phyloP scores from a whole-genome alignment of 2,113 vertebrate species.

The Bombycilla garrulus region DNA sequence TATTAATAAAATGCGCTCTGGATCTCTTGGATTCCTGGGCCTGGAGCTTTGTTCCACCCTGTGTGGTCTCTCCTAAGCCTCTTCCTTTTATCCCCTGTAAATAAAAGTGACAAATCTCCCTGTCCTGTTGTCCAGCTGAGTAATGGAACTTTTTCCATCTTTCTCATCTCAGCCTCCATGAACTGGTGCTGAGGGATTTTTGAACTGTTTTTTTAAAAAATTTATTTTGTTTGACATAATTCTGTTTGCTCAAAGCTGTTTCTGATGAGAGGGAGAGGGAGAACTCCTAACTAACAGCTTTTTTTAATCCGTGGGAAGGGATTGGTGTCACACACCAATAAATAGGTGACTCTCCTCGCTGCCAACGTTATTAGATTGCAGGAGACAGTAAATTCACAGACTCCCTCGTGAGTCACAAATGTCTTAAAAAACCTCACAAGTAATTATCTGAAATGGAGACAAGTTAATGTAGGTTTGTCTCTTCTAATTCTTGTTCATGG shows the following conservation, averaged over 20 bases:
- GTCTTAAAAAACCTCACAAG: conserved; percentile 46
- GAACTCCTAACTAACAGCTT: conserved; percentile 35
- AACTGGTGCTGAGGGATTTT: neutral
- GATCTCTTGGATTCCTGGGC: neutral
- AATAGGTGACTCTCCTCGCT: conserved; percentile 56
- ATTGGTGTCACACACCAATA: conserved; percentile 59
- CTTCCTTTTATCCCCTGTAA: neutral
- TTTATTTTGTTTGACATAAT: neutral
- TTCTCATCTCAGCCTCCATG: neutral
- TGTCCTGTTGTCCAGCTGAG: neutral
- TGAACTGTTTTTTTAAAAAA: neutral
- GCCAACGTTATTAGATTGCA: conserved; percentile 61
- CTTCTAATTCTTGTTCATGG: neutral
- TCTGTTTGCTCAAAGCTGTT: neutral
- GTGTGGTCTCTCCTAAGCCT: neutral
- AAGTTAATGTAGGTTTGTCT: conserved; percentile 25
- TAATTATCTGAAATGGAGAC: conserved; percentile 67
- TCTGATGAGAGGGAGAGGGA: neutral
- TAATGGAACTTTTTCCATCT: neutral
- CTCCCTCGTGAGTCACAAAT: conserved; percentile 61
- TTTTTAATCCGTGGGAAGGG: conserved; percentile 43
- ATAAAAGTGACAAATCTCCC: neutral
- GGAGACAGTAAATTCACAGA: conserved; percentile 58
- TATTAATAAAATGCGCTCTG: neutral
- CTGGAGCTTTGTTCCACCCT: neutral